Base-by-base conservation (phyloP, 2,797 vertebrate species). In the Acrocephalus scirpaceus region DNA sequence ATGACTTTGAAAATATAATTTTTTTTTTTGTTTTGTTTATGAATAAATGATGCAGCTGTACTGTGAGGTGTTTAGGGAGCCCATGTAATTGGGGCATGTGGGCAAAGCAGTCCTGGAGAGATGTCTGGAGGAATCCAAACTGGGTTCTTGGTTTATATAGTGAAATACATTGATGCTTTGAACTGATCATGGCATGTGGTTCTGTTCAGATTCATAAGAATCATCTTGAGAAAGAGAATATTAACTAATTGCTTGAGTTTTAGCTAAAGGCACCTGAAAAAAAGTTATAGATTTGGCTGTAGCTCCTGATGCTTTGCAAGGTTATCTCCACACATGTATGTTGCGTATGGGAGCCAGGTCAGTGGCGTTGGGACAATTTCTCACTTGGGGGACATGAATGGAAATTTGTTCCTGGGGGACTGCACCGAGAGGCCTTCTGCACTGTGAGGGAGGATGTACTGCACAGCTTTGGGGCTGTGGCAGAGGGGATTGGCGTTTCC, bases 171-270 rank as follows among this genome's bases (percentile, higher is more conserved):
- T n/a, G 14, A 38, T 32, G 16, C 40, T 81, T 67, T 2, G 2
- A 88, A 23, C 4, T 0, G 0, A 8, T 32, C 10, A 0, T 11
- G 36, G 21, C 38, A 12, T 10, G 11, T 9, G 7, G 4, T 40
- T 29, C 73, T 65, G 81, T 69, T 47, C 47, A 62, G 19, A 34
- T 48, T 36, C 57, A 14, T 32, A 45, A 10, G 14, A 79, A 60
- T 12, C 5, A 23, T 47, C 83, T 67, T 67, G 38, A 79, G 51
- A 48, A 80, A 62, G 29, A 23, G 11, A 60, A 9, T 75, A 36
- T 66, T 57, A 57, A 29, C 14, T 45, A 13, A 6, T 40, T 23
- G 11, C 4, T 53, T 75, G 16, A 51, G 11, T 61, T 86, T 58
- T 51, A 66, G 47, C 34, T 80, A 27, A 83, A 71, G 50, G 25